phyloP scores from a whole-genome alignment of 2,113 vertebrate species.

The Willisornis vidua region DNA sequence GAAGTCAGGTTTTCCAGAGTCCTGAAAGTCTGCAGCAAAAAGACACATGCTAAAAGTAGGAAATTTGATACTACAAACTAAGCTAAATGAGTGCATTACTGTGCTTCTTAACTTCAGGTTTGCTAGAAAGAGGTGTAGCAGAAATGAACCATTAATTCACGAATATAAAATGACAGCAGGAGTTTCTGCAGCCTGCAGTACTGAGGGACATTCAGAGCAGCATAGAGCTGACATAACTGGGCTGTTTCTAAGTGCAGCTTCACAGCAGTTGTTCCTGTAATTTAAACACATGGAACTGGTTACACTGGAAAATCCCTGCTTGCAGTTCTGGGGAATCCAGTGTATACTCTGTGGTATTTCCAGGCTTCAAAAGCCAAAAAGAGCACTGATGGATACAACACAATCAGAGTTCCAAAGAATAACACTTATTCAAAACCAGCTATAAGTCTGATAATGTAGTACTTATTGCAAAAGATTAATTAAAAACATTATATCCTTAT shows the following conservation, averaged over 20 bases:
- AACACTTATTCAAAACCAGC: background rate
- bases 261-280: background rate
- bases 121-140: background rate
- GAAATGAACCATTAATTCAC: background rate
- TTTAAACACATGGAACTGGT: background rate
- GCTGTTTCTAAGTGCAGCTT: background rate
- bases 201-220: background rate
- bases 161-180: background rate
- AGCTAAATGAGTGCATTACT: background rate
- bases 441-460: background rate
- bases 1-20: slow-evolving; percentile 81
- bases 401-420: background rate
- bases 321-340: background rate
- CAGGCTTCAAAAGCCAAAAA: background rate
- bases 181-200: background rate
- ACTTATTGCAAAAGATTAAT: background rate
- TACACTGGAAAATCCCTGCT: background rate
- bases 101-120: background rate
- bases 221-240: background rate
- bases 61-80: background rate
- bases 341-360: background rate
- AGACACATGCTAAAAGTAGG: background rate
- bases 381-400: background rate
- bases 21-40: slow-evolving; percentile 69
- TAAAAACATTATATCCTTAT: background rate